phyloP scores from a whole-genome alignment of 2,888 invertebrate species.

The Pinctada fucata region DNA sequence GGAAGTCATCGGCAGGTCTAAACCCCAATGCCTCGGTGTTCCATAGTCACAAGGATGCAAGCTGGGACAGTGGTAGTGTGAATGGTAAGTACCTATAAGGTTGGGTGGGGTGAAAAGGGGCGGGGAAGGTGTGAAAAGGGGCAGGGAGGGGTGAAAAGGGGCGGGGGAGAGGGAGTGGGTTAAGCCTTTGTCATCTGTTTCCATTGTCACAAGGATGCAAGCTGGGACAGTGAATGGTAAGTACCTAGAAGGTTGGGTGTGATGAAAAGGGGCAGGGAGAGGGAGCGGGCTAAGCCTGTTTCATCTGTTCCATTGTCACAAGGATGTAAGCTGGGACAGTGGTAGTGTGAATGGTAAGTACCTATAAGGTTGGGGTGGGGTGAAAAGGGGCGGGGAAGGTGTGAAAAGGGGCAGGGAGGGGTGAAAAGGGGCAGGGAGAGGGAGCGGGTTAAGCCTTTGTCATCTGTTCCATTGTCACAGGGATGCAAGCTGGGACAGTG shows the following conservation, averaged over 20 bases:
- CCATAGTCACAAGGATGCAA: slow-evolving; percentile 50
- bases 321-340: neutral
- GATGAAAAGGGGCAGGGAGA: neutral
- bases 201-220: neutral
- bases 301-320: neutral
- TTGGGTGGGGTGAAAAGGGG: neutral
- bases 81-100: slow-evolving; percentile 31
- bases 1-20: slow-evolving; percentile 60
- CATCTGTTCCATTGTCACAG: neutral
- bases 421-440: neutral
- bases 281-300: neutral
- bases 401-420: slow-evolving; percentile 3
- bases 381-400: neutral
- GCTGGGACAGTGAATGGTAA: neutral
- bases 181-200: neutral
- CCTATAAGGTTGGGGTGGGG: neutral
- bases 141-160: slow-evolving; percentile 5
- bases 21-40: slow-evolving; percentile 70
- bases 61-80: slow-evolving; percentile 45
- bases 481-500: neutral
- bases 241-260: too few species aligned
- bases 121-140: neutral
- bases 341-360: neutral
- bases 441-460: neutral
- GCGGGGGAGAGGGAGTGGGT: neutral